phyloP scores from a whole-genome alignment of 1,140 invertebrate species.

The Panagrolaimus sp. region DNA sequence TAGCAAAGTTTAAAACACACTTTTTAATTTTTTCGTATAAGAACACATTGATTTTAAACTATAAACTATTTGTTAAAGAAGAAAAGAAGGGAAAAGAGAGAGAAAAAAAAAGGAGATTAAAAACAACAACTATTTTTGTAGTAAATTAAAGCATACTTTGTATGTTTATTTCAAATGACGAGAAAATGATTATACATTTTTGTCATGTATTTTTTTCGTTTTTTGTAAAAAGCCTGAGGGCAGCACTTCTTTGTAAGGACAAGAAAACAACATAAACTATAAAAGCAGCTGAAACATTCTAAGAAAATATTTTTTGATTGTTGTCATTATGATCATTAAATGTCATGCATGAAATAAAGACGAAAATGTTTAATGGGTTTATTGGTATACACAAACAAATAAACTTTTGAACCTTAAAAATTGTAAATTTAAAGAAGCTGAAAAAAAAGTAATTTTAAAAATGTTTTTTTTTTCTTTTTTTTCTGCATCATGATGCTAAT shows the following conservation, averaged over 20 bases:
- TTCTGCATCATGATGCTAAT: neutral
- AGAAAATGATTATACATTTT: neutral
- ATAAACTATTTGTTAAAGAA: neutral
- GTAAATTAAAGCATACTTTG: neutral
- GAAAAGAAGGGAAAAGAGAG: neutral
- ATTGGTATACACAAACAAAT: neutral
- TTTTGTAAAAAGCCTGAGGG: neutral
- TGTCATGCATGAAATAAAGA: neutral
- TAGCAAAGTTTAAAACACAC: neutral
- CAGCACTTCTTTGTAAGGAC: neutral
- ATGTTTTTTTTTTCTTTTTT: neutral
- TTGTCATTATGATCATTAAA: neutral
- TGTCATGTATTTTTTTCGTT: neutral
- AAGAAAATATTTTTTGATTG: neutral
- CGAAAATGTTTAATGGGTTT: neutral
- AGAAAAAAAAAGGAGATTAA: neutral
- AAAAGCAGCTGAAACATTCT: neutral
- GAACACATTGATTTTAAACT: neutral
- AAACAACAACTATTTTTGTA: constrained; percentile 2
- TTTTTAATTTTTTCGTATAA: neutral
- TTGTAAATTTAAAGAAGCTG: neutral
- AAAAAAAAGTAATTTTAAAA: neutral
- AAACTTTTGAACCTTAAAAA: neutral
- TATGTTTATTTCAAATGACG: neutral
- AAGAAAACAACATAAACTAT: neutral